A percentile compares a stretch with the other conserved stretches of the same genome.
These are phyloP conservation scores for Calliphora vomitoria DNA, from an alignment of 2,888 invertebrate species.

Conservation along the genomic window DNA sequence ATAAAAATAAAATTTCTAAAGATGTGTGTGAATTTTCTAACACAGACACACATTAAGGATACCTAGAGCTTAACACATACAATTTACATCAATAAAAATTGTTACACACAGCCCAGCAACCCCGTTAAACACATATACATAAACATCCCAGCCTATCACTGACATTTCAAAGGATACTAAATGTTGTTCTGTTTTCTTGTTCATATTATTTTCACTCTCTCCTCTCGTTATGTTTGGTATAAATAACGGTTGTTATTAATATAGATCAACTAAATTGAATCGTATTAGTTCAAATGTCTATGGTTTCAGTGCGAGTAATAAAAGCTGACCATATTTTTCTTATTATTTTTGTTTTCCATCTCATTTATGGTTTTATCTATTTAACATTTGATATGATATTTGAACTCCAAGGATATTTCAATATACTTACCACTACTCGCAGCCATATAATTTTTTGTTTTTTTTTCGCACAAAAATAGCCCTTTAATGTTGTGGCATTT, in stretches of 20 bases:
- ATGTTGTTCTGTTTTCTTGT: neutral
- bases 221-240: neutral
- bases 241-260: slow-evolving; percentile 43
- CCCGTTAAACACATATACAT: neutral
- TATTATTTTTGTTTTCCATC: neutral
- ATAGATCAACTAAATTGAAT: slow-evolving; percentile 24
- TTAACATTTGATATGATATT: slow-evolving; percentile 27
- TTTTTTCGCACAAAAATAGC: neutral
- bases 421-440: neutral
- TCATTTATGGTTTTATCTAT: slow-evolving; percentile 23
- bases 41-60: neutral
- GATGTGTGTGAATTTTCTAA: neutral
- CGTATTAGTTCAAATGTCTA: slow-evolving; percentile 27
- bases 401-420: slow-evolving; percentile 35
- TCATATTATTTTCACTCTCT: neutral
- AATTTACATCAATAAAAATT: slow-evolving; percentile 10
- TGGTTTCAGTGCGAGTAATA: neutral
- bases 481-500: slow-evolving; percentile 46
- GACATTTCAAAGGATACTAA: slow-evolving; percentile 4
- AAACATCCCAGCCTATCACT: neutral
- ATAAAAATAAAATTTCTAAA: neutral
- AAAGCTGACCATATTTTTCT: slow-evolving; percentile 21
- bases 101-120: neutral
- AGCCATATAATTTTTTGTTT: neutral
- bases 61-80: neutral